Evolutionary conservation across 2,888 invertebrate species (phyloP), one percentile per base, ranked within the genome.

Genomic region (Drosophila mulleri): DNA sequence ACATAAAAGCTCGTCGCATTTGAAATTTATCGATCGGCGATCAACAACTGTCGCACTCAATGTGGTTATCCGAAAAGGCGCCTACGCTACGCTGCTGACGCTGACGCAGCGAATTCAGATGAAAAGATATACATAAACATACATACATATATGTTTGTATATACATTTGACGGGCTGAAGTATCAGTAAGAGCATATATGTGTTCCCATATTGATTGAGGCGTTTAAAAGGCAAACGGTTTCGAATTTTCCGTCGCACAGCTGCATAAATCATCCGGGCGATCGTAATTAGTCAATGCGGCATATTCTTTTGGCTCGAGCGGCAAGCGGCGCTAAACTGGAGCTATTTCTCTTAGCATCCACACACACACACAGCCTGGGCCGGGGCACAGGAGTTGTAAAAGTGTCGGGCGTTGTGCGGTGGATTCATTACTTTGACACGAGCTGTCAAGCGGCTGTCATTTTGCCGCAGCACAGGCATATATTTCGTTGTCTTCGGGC

Each of bases 401-500:
- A 92, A 90, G 84, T 90, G 92, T 91, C 91, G 90, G 79, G 79
- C 82, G 80, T 82, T 81, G 83, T 89, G 91, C 89, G 89, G 88
- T 82, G 87, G 91, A 92, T 91, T 91, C 92, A 92, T 91, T 91
- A 92, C 91, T 91, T 90, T 91, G 91, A 91, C 91, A 92, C 90
- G 82, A 88, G 83, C 90, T 91, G 91, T 91, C 91, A 92, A 90
- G 88, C 90, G 90, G 82, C 90, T 90, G 90, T 91, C 89, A 91
- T 84, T 82, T 83, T 88, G 88, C 81, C 88, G 82, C 88, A 82
- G 67, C 86, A 72, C 82, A 78, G 80, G 80, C 68, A 86, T 86
- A 89, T 78, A 80, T 78, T 58, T 76, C 41, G 76, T 60, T 69
- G 66, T 76, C 67, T 66, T 67, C 18, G 11, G 32, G 56, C 50